phyloP scores from a whole-genome alignment of 2,888 invertebrate species.

The Deroplatys truncata region DNA sequence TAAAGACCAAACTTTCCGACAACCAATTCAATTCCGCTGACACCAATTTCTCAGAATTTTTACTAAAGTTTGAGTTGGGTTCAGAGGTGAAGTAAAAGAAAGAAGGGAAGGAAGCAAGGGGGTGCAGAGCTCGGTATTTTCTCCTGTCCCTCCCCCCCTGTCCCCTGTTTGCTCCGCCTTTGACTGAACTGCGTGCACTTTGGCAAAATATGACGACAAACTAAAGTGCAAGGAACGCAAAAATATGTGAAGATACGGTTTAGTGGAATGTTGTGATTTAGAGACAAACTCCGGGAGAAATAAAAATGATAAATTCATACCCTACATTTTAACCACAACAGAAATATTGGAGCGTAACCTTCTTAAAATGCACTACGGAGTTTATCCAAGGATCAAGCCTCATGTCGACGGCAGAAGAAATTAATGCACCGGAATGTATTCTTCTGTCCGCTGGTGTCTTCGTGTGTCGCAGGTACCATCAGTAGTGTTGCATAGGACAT shows the following conservation, averaged over 20 bases:
- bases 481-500: no score
- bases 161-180: background rate
- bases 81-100: constrained; percentile 15
- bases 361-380: no score
- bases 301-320: no score
- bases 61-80: constrained; percentile 18
- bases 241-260: background rate
- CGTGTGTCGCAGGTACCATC: no score
- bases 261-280: background rate
- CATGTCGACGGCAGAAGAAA: no score
- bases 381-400: no score
- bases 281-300: background rate
- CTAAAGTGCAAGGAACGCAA: background rate
- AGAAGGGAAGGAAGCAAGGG: background rate
- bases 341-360: no score
- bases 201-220: background rate
- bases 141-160: background rate
- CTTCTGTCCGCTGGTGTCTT: no score
- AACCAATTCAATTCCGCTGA: constrained; percentile 20
- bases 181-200: background rate
- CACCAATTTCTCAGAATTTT: constrained; percentile 22
- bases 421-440: no score
- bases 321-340: no score
- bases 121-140: background rate
- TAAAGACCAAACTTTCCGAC: constrained; percentile 21